These are phyloP conservation scores for Papilio demoleus DNA, from an alignment of 2,888 invertebrate genomes.

Conservation along the genomic window DNA sequence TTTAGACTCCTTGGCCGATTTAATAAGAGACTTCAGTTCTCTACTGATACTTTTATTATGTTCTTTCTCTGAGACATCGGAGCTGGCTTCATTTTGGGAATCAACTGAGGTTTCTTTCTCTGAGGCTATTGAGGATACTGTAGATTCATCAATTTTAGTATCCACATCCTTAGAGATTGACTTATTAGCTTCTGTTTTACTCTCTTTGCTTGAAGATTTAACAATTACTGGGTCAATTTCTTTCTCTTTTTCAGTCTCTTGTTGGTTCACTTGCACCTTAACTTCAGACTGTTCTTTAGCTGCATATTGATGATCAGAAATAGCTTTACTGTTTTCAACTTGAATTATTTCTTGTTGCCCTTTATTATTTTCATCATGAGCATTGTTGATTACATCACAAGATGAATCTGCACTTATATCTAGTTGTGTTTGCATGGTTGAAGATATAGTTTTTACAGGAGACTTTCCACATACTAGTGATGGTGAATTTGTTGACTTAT, in stretches of 20 bases:
- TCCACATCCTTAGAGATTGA: conserved; percentile 34
- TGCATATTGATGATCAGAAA: conserved; percentile 32
- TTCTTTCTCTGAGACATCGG: conserved; percentile 67
- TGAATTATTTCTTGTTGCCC: conserved; percentile 18
- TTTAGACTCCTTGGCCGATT: conserved; percentile 87
- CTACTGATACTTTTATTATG: conserved; percentile 77
- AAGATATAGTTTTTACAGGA: conserved; percentile 13
- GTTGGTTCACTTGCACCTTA: not conserved
- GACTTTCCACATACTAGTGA: conserved; percentile 6
- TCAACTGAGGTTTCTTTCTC: conserved; percentile 63
- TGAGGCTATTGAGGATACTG: conserved; percentile 47
- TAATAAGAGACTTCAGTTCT: conserved; percentile 85
- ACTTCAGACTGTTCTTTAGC: conserved; percentile 16
- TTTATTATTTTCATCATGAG: not conserved
- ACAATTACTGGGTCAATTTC: not conserved
- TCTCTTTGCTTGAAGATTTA: conserved; percentile 1
- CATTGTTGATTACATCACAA: not conserved
- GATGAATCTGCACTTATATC: conserved; percentile 29
- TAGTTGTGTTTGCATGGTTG: not conserved
- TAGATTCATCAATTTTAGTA: conserved; percentile 43
- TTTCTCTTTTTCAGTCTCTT: not conserved
- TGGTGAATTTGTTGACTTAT: not conserved
- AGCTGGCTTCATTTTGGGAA: conserved; percentile 57
- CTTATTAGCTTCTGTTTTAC: not conserved
- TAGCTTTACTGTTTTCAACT: conserved; percentile 1